Evolutionary conservation across 1,140 invertebrate species (phyloP), one percentile per base, ranked within the genome.

Genomic region (Drosophila serrata): DNA sequence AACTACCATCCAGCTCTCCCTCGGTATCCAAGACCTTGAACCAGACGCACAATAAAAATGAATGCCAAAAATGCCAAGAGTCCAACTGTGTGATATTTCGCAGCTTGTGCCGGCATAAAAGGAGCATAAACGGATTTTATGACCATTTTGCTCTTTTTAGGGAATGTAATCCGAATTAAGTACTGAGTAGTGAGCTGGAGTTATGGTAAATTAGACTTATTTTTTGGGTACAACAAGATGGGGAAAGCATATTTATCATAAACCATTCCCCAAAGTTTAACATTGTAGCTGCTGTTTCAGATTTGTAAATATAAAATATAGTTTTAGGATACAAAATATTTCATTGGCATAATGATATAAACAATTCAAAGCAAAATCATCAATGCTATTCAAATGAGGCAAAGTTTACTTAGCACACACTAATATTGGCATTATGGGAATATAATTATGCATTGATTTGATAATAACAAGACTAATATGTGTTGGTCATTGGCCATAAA

Each of bases 101-200:
- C 64, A 72, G 68, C 51, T 72, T 70, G 51, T 31, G 51, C 51
- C 17, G 42, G 51, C 42, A 57, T 72, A 70, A 72, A 58, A 70
- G 40, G 35, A n/a, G 40, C 51, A 70, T 70, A 72, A 72, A 58
- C 40, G 46, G 68, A 31, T 72, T 69, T 68, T 69, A 69, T 69
- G 63, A 53, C 62, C 39, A 17, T 31, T 69, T 67, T 55, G 65
- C 65, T 62, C 65, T 69, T 69, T 69, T 69, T 49, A 61, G 62
- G 55, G 46, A 69, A 68, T 55, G 65, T 68, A 69, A 69, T 69
- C 65, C 22, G 27, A 69, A 69, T 19, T 69, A 69, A 67, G 65
- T 68, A 69, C 62, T 42, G 46, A 67, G 65, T 67, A 53, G 62
- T 69, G 62, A 67, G 65, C 35, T 31, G 29, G 31, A 53, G 65